phyloP scores from a whole-genome alignment of 2,797 vertebrate species.

The Manis crassicaudata region DNA sequence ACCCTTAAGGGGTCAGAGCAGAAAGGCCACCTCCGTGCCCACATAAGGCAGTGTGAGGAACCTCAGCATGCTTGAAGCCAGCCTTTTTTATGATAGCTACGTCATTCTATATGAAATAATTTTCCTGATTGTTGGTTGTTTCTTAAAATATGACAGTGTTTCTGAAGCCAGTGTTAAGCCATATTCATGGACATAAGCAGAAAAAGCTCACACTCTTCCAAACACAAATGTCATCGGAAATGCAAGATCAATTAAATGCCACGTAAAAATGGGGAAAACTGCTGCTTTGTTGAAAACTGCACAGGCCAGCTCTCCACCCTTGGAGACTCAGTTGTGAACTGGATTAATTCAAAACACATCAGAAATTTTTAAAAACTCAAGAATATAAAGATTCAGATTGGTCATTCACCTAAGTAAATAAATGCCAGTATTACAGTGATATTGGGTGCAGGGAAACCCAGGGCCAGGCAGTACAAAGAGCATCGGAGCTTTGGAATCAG shows the following conservation, averaged over 20 bases:
- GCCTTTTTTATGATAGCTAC: neutral
- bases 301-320: neutral
- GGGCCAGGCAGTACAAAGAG: neutral
- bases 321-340: neutral
- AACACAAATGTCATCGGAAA: neutral
- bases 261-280: neutral
- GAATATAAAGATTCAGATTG: neutral
- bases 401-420: neutral
- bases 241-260: neutral
- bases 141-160: neutral
- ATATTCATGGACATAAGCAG: neutral
- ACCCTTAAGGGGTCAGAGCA: neutral
- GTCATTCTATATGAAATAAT: neutral
- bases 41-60: neutral
- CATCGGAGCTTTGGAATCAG: neutral
- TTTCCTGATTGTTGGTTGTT: neutral
- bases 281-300: neutral
- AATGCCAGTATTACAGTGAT: neutral
- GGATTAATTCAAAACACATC: neutral
- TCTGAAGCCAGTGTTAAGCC: neutral
- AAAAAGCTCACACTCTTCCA: neutral
- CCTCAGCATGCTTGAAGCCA: neutral
- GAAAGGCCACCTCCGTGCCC: neutral
- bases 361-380: neutral
- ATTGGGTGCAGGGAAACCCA: neutral